These are phyloP conservation scores for Spizaetus ornatus DNA, from an alignment of 2,113 vertebrate genomes.

Conservation along the genomic window DNA sequence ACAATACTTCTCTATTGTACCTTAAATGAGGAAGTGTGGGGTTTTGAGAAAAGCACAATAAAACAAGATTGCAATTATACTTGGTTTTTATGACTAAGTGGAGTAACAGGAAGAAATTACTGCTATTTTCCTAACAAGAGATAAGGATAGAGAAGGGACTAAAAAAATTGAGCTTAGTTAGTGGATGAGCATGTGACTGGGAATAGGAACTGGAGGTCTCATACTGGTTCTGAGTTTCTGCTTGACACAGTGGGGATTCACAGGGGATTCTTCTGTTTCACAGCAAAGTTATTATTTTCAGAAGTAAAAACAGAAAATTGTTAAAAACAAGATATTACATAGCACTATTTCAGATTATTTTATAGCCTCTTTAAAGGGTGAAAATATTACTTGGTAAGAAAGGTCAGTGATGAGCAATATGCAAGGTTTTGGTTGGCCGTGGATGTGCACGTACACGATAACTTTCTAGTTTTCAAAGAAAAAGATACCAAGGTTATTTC, in stretches of 20 bases:
- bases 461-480: not conserved
- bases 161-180: not conserved
- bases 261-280: not conserved
- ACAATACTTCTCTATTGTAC: not conserved
- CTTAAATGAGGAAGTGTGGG: not conserved
- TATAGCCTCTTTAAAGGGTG: not conserved
- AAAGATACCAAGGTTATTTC: not conserved
- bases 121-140: not conserved
- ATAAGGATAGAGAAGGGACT: not conserved
- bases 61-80: not conserved
- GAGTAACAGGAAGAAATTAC: not conserved
- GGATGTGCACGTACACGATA: not conserved
- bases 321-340: not conserved
- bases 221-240: not conserved
- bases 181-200: not conserved
- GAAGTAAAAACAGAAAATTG: not conserved
- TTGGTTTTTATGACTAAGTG: not conserved
- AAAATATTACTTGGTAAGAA: not conserved
- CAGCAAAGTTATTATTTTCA: not conserved
- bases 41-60: not conserved
- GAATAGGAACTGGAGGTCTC: not conserved
- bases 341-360: not conserved
- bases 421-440: fast-evolving
- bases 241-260: not conserved
- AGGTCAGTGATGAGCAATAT: not conserved